These are phyloP conservation scores for Rallus limicola DNA, from an alignment of 2,113 vertebrate species.

Conservation along the genomic window DNA sequence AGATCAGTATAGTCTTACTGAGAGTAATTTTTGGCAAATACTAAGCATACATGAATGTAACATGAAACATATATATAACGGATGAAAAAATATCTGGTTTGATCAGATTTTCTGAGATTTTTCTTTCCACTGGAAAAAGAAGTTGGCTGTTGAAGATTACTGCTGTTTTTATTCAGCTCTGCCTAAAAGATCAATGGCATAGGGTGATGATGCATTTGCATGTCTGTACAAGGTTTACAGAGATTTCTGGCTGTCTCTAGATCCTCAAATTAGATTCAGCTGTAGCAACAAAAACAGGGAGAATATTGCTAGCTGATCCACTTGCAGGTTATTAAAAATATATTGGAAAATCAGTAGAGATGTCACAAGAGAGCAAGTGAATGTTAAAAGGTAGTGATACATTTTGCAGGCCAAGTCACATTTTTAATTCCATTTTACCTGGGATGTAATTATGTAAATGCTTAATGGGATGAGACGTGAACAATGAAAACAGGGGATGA, in stretches of 20 bases:
- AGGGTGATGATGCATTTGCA: not conserved
- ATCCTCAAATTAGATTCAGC: not conserved
- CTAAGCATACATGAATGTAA: not conserved
- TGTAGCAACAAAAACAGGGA: not conserved
- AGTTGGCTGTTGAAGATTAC: not conserved
- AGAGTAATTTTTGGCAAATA: not conserved
- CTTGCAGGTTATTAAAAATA: not conserved
- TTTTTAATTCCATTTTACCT: not conserved
- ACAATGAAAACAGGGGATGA: not conserved
- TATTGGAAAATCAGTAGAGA: not conserved
- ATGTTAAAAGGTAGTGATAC: not conserved
- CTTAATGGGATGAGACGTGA: not conserved
- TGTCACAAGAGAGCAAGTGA: not conserved
- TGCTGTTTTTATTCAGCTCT: not conserved
- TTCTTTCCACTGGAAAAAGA: not conserved
- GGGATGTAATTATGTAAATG: not conserved
- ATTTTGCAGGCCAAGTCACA: not conserved
- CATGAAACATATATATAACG: not conserved
- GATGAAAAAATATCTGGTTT: not conserved
- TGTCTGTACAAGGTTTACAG: not conserved
- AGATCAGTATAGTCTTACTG: not conserved
- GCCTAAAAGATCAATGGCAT: not conserved
- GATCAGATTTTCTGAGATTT: not conserved
- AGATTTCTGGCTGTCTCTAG: not conserved
- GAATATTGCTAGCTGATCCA: not conserved